phyloP scores from a whole-genome alignment of 1,140 invertebrate species.

The Drosophila sturtevanti region DNA sequence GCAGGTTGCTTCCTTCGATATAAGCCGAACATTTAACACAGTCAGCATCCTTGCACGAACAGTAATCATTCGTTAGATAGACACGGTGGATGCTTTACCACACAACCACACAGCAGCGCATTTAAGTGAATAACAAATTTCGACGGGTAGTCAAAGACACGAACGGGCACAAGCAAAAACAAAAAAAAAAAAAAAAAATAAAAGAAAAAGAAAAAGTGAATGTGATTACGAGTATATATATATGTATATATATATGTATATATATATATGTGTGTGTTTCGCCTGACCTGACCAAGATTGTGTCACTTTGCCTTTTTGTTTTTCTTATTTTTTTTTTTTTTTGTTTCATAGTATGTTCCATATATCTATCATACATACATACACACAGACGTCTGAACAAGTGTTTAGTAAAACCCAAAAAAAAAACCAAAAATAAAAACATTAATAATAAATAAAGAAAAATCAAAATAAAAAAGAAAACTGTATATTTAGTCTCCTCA shows the following conservation, averaged over 20 bases:
- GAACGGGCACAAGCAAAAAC: slow-evolving; percentile 4
- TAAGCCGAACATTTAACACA: background rate
- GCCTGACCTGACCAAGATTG: slow-evolving; percentile 4
- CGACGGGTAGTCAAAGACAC: background rate
- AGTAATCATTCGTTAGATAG: slow-evolving; percentile 57
- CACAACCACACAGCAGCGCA: slow-evolving; percentile 16
- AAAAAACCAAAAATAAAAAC: background rate
- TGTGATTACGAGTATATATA: slow-evolving; percentile 40
- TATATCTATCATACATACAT: background rate
- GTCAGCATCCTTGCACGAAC: slow-evolving; percentile 21
- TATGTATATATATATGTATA: too few species aligned
- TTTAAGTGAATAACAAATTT: background rate
- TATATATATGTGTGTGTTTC: slow-evolving; percentile 5
- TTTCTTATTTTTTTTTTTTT: slow-evolving; percentile 14
- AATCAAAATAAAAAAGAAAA: background rate
- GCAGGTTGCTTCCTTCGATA: background rate
- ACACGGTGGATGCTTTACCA: slow-evolving; percentile 36
- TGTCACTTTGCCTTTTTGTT: background rate
- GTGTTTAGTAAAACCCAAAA: background rate
- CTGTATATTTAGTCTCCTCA: background rate
- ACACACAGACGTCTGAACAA: background rate
- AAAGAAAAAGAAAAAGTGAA: slow-evolving; percentile 44
- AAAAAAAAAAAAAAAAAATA: background rate
- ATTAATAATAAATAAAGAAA: too few species aligned
- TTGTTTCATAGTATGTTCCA: slow-evolving; percentile 19